Percentiles rank a stretch among this genome's conserved stretches.
These are phyloP conservation scores for Megaleporinus macrocephalus DNA, from an alignment of 2,113 vertebrate species.

Conservation along the genomic window DNA sequence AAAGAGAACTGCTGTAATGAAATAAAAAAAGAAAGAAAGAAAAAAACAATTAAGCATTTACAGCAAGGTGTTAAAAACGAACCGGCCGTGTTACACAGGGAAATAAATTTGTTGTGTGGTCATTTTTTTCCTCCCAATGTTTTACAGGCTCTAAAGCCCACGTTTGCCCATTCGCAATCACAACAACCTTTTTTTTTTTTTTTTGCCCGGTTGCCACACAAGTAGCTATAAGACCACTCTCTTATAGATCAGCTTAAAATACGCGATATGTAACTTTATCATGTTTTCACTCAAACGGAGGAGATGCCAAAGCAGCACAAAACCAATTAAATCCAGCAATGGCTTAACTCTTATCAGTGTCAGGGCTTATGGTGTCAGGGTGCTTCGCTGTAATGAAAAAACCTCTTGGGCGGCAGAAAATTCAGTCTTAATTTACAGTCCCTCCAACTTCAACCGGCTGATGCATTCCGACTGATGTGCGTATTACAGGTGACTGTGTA, in stretches of 20 bases:
- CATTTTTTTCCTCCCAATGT: constrained; percentile 23
- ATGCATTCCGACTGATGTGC: neutral
- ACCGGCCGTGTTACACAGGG: neutral
- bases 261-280: constrained; percentile 38
- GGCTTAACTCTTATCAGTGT: constrained; percentile 51
- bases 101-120: constrained; percentile 8
- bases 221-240: neutral
- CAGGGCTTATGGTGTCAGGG: constrained; percentile 37
- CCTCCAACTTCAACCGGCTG: constrained; percentile 28
- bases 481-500: constrained; percentile 39
- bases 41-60: constrained; percentile 51
- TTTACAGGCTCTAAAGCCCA: constrained; percentile 3
- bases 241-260: constrained; percentile 15
- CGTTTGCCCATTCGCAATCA: neutral
- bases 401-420: constrained; percentile 46
- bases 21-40: constrained; percentile 29
- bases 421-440: constrained; percentile 54
- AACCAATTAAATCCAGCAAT: constrained; percentile 50
- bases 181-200: neutral
- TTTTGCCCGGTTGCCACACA: constrained; percentile 14
- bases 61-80: constrained; percentile 10
- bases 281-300: constrained; percentile 48
- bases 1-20: constrained; percentile 46
- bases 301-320: constrained; percentile 48
- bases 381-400: constrained; percentile 44